Evolutionary conservation across 92 coral and sea anemone species (phyloP).

Genomic region (Phenganax stokvisi): DNA sequence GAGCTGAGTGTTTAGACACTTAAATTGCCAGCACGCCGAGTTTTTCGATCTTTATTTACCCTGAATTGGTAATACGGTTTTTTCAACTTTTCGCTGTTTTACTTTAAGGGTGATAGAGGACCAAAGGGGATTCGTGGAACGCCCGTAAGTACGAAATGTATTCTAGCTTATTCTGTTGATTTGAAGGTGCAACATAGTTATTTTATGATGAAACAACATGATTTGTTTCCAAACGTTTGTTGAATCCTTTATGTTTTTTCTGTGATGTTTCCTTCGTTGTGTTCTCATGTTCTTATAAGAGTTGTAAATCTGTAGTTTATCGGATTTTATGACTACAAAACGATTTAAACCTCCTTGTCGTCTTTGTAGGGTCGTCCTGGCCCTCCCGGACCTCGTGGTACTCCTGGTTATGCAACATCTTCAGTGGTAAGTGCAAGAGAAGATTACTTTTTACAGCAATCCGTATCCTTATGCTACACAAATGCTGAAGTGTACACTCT

Average conservation of each 20-base stretch:
- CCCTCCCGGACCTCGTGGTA: constrained; percentile 33
- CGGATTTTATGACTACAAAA: background rate
- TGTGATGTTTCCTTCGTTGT: too few species aligned
- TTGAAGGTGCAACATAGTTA: background rate
- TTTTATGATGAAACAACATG: background rate
- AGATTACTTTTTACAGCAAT: background rate
- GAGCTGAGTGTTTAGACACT: too few species aligned
- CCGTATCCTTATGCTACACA: too few species aligned
- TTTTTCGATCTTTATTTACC: too few species aligned
- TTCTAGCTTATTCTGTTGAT: background rate
- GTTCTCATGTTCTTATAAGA: too few species aligned
- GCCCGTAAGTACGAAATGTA: background rate
- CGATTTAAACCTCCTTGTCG: background rate
- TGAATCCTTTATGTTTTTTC: too few species aligned
- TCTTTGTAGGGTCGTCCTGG: constrained; percentile 29
- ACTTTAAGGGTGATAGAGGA: constrained; percentile 8
- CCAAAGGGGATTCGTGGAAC: constrained; percentile 7
- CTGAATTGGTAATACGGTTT: background rate
- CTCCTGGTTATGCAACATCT: background rate
- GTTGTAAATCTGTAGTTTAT: background rate
- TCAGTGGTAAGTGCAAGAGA: constrained; percentile 7
- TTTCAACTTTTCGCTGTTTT: background rate
- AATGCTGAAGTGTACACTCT: too few species aligned
- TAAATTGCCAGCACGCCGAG: too few species aligned
- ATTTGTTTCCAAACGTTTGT: too few species aligned